Evolutionary conservation across 2,888 invertebrate species (phyloP), one percentile per base, ranked within the genome.

Genomic region (Mythimna lalbum): DNA sequence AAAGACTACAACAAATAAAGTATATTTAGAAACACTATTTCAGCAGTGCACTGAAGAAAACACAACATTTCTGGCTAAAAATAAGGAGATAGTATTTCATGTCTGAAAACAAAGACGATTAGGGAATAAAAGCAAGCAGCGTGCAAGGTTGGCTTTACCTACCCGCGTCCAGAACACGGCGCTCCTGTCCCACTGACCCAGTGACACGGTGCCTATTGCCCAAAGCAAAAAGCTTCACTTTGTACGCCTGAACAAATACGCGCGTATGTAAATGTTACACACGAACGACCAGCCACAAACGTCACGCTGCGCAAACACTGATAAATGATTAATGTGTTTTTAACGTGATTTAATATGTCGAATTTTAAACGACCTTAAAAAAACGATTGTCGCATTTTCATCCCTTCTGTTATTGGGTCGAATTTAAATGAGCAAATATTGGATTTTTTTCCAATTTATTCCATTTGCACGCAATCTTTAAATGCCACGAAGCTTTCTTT

Each of bases 141-240:
- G 76, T 86, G 83, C 88, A 89, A 88, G 87, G 84, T 86, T 88
- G 83, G 85, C 86, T 91, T 90, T 90, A 88, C 17, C 47, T 39
- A 87, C 89, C 89, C 88, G 85, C 86, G 86, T 89, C 88, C 89
- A 87, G 90, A 88, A 73, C 80, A 82, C 82, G 73, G 81, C 86
- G 85, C 84, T 91, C 90, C 91, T 91, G 94, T 77, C 93, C 95
- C 80, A 93, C 90, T 95, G 91, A 95, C 95, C 94, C 84, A 93
- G 88, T 94, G 90, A 93, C 93, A 92, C 89, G 84, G 74, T 80
- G 81, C 87, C 79, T 80, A 82, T 85, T 87, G 87, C 87, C 87
- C 71, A 86, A 88, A 90, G 90, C 92, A 90, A 92, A 93, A 92
- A 89, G 89, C 88, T 80, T 85, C 88, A 79, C 80, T 85, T 87